Evolutionary conservation across 1,140 invertebrate species (phyloP), one percentile per base, ranked within the genome.

Genomic region (Bombus impatiens): DNA sequence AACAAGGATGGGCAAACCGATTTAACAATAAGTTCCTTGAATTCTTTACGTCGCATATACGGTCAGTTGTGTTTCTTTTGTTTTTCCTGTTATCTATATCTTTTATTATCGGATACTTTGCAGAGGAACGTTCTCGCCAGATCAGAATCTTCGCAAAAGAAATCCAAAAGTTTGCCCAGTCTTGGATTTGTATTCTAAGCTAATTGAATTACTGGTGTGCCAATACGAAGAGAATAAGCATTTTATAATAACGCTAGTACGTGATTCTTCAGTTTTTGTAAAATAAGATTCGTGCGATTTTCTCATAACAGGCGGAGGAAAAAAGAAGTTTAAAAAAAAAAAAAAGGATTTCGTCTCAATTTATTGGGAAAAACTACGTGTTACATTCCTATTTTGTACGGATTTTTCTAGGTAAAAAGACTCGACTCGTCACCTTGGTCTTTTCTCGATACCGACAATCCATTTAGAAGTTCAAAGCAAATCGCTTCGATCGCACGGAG

Each of bases 311-410:
- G n/a, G 18, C n/a, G 35, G 3, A n/a, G 15, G 25, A 37, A 44
- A 28, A 28, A 18, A 25, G 67, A 70, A 15, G 25, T 28, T 28
- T 6, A 40, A 32, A 9, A 74, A 9, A 35, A 32, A 9, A 59
- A 74, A 9, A 53, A 5, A 22, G 12, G 47, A 76, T 35, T 47
- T 77, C 42, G 13, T 47, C 57, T 76, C n/a, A 44, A 79, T 44
- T 70, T 42, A 68, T 68, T 35, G 81, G 65, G 35, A 75, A 68
- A 57, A 78, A 76, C 84, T 76, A 80, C 84, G 67, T 84, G 86
- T 85, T 42, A 92, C 88, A 92, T 92, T 92, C 91, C 91, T 92
- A 91, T 91, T 92, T 92, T 92, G 67, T 92, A 92, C 82, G 85
- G 77, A 86, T 85, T 91, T 92, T 92, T 92, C 83, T 91, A 91